A percentile compares a stretch with the other conserved stretches of the same genome.
These are phyloP conservation scores for Tinamus major DNA, from an alignment of 2,797 vertebrate species.

Conservation along the genomic window DNA sequence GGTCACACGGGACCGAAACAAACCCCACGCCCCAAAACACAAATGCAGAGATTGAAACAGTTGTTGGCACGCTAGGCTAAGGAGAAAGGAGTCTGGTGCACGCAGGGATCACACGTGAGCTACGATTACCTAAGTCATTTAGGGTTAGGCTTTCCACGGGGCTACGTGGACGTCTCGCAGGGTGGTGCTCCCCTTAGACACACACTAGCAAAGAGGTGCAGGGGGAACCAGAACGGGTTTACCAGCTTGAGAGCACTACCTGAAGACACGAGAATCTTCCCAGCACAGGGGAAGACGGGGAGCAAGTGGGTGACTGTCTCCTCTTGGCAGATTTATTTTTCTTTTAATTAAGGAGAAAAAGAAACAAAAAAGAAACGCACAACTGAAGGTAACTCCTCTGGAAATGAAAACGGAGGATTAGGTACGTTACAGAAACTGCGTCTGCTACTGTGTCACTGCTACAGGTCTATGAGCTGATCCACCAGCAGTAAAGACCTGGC, in stretches of 20 bases:
- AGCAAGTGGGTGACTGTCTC: slow-evolving; percentile 74
- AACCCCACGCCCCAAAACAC: not conserved
- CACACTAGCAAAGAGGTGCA: slow-evolving; percentile 39
- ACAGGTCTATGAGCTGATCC: slow-evolving; percentile 99
- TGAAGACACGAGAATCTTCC: slow-evolving; percentile 61
- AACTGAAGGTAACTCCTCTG: slow-evolving; percentile 77
- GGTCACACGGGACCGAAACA: not conserved
- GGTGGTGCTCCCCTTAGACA: slow-evolving; percentile 45
- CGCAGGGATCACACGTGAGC: slow-evolving; percentile 45
- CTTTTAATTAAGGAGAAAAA: not conserved
- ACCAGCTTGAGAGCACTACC: slow-evolving; percentile 57
- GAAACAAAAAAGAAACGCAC: slow-evolving; percentile 58
- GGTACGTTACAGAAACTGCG: slow-evolving; percentile 84
- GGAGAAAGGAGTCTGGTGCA: slow-evolving; percentile 11
- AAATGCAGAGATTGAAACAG: slow-evolving; percentile 7
- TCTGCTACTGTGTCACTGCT: slow-evolving; percentile 84
- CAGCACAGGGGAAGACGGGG: slow-evolving; percentile 69
- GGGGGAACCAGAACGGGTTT: slow-evolving; percentile 32
- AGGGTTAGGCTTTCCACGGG: slow-evolving; percentile 50
- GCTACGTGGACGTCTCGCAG: slow-evolving; percentile 22
- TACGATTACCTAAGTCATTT: slow-evolving; percentile 18
- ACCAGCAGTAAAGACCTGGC: slow-evolving; percentile 99
- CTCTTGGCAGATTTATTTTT: slow-evolving; percentile 57
- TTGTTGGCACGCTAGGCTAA: slow-evolving; percentile 42
- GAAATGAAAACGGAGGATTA: slow-evolving; percentile 78